Conservation (phyloP, 1,140 invertebrate genomes). For the Camponotus pennsylvanicus region DNA sequence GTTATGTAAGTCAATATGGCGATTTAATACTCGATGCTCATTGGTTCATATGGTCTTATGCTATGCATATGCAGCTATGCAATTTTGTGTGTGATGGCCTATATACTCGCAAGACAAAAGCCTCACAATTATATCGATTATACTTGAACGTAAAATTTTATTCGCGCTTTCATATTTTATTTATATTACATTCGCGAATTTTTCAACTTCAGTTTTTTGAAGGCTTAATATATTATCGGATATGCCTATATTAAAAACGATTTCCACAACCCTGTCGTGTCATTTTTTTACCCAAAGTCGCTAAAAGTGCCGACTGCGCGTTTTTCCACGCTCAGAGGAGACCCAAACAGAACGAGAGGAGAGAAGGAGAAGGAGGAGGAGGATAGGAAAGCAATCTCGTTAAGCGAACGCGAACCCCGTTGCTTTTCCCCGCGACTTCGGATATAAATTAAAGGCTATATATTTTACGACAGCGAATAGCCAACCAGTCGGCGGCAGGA, state of each 20-base stretch:
- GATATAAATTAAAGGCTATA: slow-evolving; percentile 60
- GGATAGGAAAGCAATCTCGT: slow-evolving; percentile 54
- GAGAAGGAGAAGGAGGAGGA: neutral
- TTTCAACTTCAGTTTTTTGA: neutral
- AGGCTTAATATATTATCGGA: neutral
- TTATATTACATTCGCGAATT: neutral
- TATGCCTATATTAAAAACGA: neutral
- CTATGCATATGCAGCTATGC: no score
- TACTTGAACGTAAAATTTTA: no score
- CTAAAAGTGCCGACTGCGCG: slow-evolving; percentile 10
- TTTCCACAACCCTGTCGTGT: neutral
- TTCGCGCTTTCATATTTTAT: no score
- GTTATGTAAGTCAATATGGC: no score
- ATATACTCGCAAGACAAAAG: no score
- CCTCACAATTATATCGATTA: no score
- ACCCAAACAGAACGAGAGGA: neutral
- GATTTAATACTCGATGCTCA: no score
- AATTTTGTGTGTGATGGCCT: no score
- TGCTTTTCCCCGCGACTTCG: slow-evolving; percentile 42
- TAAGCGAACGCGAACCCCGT: slow-evolving; percentile 33
- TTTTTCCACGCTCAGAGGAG: slow-evolving; percentile 1
- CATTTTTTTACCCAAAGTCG: neutral
- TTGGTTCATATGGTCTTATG: no score
- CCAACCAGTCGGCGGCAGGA: slow-evolving; percentile 35
- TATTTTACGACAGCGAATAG: slow-evolving; percentile 50